A percentile compares a stretch with the other conserved stretches of the same genome.
Evolutionary conservation across 2,113 vertebrate genomes (phyloP).

Genomic region (Nymphicus hollandicus): DNA sequence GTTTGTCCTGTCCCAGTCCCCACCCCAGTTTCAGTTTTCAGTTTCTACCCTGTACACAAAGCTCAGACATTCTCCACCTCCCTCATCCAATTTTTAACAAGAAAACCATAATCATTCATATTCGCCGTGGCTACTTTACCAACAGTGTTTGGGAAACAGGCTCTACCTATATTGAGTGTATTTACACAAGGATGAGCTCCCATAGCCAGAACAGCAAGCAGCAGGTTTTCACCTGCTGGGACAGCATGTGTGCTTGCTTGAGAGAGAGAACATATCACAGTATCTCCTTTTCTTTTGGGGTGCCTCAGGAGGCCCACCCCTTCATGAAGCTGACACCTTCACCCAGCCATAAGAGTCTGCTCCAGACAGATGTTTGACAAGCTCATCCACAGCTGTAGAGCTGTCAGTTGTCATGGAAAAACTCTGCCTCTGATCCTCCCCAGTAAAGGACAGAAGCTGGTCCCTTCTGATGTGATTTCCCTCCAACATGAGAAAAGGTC

Average conservation of each 20-base stretch:
- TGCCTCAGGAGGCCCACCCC: background rate
- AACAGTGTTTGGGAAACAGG: background rate
- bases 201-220: fast-evolving
- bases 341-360: background rate
- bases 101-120: background rate
- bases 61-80: background rate
- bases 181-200: background rate
- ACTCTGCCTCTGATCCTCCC: background rate
- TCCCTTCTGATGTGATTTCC: background rate
- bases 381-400: background rate
- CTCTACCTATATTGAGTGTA: background rate
- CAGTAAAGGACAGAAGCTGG: fast-evolving
- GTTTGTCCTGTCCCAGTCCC: background rate
- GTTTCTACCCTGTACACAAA: background rate
- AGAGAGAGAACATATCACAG: background rate
- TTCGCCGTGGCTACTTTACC: background rate
- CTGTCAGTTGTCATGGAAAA: background rate
- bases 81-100: background rate
- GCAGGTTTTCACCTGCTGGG: background rate
- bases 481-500: background rate
- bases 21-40: background rate
- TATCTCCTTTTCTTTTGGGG: background rate
- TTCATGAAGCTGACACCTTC: background rate
- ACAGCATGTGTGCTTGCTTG: background rate
- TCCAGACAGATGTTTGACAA: background rate